These are phyloP conservation scores for Episyrphus balteatus DNA, from an alignment of 1,140 invertebrate species.

Conservation along the genomic window DNA sequence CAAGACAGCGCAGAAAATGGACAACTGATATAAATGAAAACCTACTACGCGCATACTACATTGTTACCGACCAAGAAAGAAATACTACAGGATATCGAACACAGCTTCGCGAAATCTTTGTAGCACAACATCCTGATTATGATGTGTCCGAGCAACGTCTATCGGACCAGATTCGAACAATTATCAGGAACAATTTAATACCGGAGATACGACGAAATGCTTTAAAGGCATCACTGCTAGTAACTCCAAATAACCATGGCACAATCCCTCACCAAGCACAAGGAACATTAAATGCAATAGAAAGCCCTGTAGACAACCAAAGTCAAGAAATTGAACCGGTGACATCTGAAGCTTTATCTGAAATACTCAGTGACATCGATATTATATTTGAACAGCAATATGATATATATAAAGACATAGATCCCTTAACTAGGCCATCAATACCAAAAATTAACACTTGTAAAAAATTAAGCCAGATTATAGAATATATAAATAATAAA, in stretches of 20 bases:
- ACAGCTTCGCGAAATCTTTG: neutral
- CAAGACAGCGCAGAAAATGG: neutral
- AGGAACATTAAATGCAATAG: neutral
- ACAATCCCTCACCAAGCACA: no score
- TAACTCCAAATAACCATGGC: neutral
- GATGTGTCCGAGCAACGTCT: neutral
- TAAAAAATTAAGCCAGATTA: neutral
- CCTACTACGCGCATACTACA: neutral
- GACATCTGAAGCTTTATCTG: neutral
- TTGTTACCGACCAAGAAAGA: neutral
- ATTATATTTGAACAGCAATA: neutral
- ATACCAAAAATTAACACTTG: neutral
- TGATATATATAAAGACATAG: neutral
- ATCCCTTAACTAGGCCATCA: neutral
- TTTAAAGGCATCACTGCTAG: neutral
- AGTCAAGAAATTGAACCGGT: neutral
- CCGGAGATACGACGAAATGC: neutral
- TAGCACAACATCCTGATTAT: neutral
- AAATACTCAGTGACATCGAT: neutral
- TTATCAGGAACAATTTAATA: neutral
- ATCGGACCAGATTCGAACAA: neutral
- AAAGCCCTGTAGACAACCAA: neutral
- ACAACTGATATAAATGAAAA: neutral
- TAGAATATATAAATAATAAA: neutral
- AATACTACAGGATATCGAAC: neutral